Evolutionary conservation across 2,888 invertebrate genomes (phyloP), one percentile per base, ranked within the genome.

Genomic region (Axea sp.): DNA sequence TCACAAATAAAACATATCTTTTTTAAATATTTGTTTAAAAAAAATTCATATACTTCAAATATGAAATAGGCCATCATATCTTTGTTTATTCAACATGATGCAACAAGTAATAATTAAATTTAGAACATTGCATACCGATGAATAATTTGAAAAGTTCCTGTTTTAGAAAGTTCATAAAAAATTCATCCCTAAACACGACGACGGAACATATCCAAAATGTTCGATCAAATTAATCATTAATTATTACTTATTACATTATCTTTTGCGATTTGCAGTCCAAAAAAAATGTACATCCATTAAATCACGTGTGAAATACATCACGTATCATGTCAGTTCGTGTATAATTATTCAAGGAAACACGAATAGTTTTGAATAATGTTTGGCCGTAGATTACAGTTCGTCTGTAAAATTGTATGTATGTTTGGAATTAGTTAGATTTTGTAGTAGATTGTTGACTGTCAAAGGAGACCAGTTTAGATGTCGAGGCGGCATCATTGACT

Each of bases 401-500:
- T 19, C 9, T 47, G 60, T 19, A 59, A 30, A 41, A 31, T 33
- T 35, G 8, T 51, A 9, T 33, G 9, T 26, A 35, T n/a, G 5
- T 31, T 39, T 24, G 26, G 14, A 59, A 9, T 73, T 33, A 73
- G 55, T 60, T 67, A 17, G 51, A 51, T 14, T 64, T 73, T 9
- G n/a, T 22, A 28, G 39, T 37, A n/a, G 68, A n/a, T 7, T 30
- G 60, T 35, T 55, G 62, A 3, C 8, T 53, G 3, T 74, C 74
- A 19, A 69, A 74, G 3, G 65, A 69, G 9, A 74, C 65, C 30
- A 74, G 47, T 28, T 76, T 76, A 7, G 81, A 76, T 19, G 82
- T 69, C 4, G 81, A 76, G 30, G 82, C 80, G 24, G 85, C 81
- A 59, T 84, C 82, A 90, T 67, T 91, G 90, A 81, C 91, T 90